Evolutionary conservation across 1,140 invertebrate genomes (phyloP), one percentile per base, ranked within the genome.

Genomic region (Hirudo medicinalis): DNA sequence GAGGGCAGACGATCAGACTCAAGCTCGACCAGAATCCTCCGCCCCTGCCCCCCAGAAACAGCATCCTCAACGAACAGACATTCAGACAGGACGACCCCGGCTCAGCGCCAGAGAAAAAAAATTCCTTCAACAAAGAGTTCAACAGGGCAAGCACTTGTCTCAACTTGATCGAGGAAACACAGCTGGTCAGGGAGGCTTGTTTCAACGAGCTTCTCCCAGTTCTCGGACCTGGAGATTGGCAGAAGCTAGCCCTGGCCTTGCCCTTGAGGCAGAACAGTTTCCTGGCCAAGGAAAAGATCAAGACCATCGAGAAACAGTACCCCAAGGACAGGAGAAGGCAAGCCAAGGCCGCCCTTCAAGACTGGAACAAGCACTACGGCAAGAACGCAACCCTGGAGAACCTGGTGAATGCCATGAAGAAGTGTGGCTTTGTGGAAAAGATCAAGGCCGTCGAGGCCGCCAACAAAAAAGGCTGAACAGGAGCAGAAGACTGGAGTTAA

Each of bases 361-460:
- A 72, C 40, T 74, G 73, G 73, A 55, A 69, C 15, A 22, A 53
- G 22, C 60, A 74, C 53, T 53, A 72, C 55, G 69, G 66, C 29
- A 27, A 67, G 25, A 36, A 43, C 11, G 73, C 73, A 2, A 70
- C 57, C 43, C 25, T 74, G 55, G 70, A 74, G 25, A 22, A 19
- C 15, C 66, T 74, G 20, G 25, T 74, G 3, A 29, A 11, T 20
- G 73, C 73, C 53, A 66, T 74, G 63, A 71, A 63, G 32, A 71
- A 69, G 27, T 74, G 73, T 67, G 69, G 69, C 6, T 36, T 70
- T 8, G 69, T 49, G 49, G 69, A 70, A 13, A 70, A 70, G 69
- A 49, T 70, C 6, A 20, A 36, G 43, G 15, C 15, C 9, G 69
- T 70, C 40, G 69, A 70, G 22, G n/a, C n/a, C 15, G 69, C 69